A percentile compares a stretch with the other conserved stretches of the same genome.
Conservation (phyloP, 53 echinoderm and acorn worm species). For the Holothuria scabra region DNA sequence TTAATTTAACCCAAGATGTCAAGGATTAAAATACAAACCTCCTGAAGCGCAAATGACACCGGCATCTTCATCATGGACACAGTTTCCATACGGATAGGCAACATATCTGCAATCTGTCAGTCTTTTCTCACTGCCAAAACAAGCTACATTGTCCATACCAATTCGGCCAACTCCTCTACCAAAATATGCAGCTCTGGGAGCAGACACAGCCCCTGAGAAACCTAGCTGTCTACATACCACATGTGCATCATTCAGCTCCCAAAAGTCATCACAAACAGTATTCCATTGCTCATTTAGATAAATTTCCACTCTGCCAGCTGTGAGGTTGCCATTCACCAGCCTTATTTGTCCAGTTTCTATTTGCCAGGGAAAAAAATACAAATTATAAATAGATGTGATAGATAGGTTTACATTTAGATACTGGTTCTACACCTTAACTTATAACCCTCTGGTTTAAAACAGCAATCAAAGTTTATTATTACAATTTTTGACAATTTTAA, state of each 20-base stretch:
- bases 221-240: conserved; percentile 71
- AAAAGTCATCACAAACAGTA: conserved; percentile 68
- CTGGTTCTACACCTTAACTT: too few relatives aligned
- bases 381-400: too few relatives aligned
- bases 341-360: neutral
- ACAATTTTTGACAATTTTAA: too few relatives aligned
- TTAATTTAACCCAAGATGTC: too few relatives aligned
- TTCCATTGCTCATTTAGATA: conserved; percentile 70
- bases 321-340: neutral
- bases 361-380: too few relatives aligned
- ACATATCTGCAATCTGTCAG: conserved; percentile 43
- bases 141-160: conserved; percentile 58
- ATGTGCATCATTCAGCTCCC: conserved; percentile 55
- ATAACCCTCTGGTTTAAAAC: too few relatives aligned
- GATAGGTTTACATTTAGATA: too few relatives aligned
- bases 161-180: conserved; percentile 59
- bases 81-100: conserved; percentile 48
- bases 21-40: neutral
- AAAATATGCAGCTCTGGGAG: conserved; percentile 12
- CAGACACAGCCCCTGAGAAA: conserved; percentile 39
- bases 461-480: too few relatives aligned
- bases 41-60: conserved; percentile 45
- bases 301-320: conserved; percentile 71
- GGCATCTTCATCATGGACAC: conserved; percentile 63
- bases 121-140: conserved; percentile 55